phyloP scores from a whole-genome alignment of 2,113 vertebrate genomes.

The Prinia subflava region DNA sequence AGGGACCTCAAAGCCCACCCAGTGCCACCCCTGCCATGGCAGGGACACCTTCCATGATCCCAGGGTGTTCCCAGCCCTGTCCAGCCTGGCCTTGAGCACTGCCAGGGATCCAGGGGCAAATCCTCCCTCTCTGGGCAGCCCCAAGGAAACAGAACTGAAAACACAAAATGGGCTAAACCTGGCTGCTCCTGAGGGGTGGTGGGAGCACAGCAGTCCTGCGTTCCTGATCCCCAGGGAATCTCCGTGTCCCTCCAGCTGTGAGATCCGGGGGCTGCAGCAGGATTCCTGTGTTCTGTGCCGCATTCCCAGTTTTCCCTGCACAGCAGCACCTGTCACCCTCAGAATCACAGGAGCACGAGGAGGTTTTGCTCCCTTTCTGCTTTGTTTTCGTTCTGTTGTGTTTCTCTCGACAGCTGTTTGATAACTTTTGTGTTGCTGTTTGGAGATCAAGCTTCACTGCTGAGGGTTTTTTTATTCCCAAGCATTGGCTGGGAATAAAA shows the following conservation, averaged over 20 bases:
- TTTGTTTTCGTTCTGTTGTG: not conserved
- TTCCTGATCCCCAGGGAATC: not conserved
- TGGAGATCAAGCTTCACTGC: not conserved
- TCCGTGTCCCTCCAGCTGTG: not conserved
- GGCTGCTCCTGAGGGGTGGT: not conserved
- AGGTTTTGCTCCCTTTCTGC: not conserved
- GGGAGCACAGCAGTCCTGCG: not conserved
- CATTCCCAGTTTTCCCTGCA: not conserved
- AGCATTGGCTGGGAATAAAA: not conserved
- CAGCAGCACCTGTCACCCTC: not conserved
- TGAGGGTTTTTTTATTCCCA: not conserved
- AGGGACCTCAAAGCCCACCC: not conserved
- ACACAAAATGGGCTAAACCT: too few relatives aligned
- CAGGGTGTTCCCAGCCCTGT: not conserved
- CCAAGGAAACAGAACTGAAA: not conserved
- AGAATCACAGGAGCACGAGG: accelerated
- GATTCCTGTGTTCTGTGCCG: not conserved
- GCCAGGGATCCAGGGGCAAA: not conserved
- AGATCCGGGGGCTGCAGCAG: not conserved
- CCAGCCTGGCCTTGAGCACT: not conserved
- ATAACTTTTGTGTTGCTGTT: not conserved
- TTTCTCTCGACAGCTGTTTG: not conserved
- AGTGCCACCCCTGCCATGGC: not conserved
- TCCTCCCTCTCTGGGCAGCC: not conserved
- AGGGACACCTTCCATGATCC: not conserved